A percentile compares a stretch with the other conserved stretches of the same genome.
Conservation (phyloP, 1,140 invertebrate species). For the Rhagoletis pomonella region DNA sequence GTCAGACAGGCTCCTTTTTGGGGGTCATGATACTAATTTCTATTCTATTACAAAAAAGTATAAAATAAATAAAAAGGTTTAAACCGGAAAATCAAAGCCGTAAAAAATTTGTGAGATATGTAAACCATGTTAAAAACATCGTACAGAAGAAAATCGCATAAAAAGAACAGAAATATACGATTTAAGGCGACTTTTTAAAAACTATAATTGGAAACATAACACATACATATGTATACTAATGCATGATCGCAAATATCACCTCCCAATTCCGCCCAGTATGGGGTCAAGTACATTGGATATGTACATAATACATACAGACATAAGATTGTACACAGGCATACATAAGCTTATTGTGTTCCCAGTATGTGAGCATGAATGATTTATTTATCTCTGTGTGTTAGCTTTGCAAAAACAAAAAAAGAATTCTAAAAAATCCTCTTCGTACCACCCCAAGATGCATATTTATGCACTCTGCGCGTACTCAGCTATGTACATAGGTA, state of each 20-base stretch:
- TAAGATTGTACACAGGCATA: constrained; percentile 11
- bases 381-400: background rate
- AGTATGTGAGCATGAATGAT: background rate
- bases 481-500: background rate
- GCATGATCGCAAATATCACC: background rate
- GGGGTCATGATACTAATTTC: too few species aligned
- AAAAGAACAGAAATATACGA: too few species aligned
- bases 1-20: too few species aligned
- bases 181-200: too few species aligned
- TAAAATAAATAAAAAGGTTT: too few species aligned
- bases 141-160: too few species aligned
- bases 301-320: constrained; percentile 18
- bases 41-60: too few species aligned
- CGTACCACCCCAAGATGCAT: constrained; percentile 38
- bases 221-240: constrained; percentile 8
- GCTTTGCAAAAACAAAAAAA: constrained; percentile 15
- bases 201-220: background rate
- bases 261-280: constrained; percentile 3
- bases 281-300: background rate
- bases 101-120: too few species aligned
- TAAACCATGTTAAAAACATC: too few species aligned
- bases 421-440: constrained; percentile 15
- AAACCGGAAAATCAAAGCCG: too few species aligned
- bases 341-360: background rate
- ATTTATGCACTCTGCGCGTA: constrained; percentile 37